Evolutionary conservation across 2,797 vertebrate species (phyloP), one percentile per base, ranked within the genome.

Genomic region (Coluber constrictor): DNA sequence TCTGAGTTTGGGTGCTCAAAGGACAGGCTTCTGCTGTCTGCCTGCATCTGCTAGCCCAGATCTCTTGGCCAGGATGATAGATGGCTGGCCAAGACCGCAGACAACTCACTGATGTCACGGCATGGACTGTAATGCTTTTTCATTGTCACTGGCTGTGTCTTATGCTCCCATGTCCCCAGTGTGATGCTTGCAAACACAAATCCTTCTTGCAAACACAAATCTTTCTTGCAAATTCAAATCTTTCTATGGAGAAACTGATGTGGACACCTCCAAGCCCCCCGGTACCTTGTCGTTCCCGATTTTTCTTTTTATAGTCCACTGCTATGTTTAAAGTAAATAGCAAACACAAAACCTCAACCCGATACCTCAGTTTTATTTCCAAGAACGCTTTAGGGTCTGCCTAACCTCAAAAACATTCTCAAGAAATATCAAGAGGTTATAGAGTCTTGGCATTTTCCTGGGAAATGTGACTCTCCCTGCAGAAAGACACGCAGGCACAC

Each of bases 201-300:
- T 13, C 27, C 4, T 66, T 66, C 70, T 74, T 37, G 32, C 70
- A 9, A 4, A 83, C 37, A 25, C 20, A 25, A 9, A 37, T 18
- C n/a, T 20, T 37, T 3, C 66, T 79, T 83, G 74, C 74, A 47
- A 47, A 47, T 1, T 4, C 20, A 23, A 83, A 47, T 47, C 37
- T 79, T 79, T 79, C 37, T 12, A 47, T 25, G 43, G 4, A 47
- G 74, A 83, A 43, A 4, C 74, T 83, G 37, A 47, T 43, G 1
- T 5, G 4, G 10, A 47, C 1, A 0, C 4, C 37, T 10, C 20
- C 9, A 15, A 1, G 0, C 9, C 9, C 1, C 9, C 2, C 20
- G 2, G 18, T 47, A 12, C 20, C 37, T 83, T 47, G 20, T 25
- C 20, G 20, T 83, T 25, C 20, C 43, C 47, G 74, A 23, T 79